A percentile compares a stretch with the other conserved stretches of the same genome.
These are phyloP conservation scores for Stenurella melanura DNA, from an alignment of 2,888 invertebrate genomes.

Conservation along the genomic window DNA sequence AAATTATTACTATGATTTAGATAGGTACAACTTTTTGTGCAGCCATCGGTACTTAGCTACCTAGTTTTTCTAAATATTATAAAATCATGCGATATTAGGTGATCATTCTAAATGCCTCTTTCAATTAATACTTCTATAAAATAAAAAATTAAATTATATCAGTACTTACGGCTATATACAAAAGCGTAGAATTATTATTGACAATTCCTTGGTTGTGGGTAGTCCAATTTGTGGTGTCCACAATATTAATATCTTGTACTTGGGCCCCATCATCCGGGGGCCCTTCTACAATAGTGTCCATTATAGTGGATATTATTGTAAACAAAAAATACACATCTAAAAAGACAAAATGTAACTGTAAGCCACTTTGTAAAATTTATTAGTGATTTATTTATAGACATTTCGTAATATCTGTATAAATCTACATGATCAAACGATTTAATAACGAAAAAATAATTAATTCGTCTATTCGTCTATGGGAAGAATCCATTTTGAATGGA, in stretches of 20 bases:
- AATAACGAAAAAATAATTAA: conserved; percentile 23
- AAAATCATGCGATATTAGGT: no score
- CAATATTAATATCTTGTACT: conserved; percentile 62
- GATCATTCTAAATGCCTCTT: no score
- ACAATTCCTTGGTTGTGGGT: conserved; percentile 52
- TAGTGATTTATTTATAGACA: conserved; percentile 34
- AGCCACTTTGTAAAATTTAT: not conserved
- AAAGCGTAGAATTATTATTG: conserved; percentile 65
- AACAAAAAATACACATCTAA: conserved; percentile 41
- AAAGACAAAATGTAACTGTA: conserved; percentile 15
- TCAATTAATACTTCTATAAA: not conserved
- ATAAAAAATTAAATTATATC: not conserved
- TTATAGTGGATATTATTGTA: conserved; percentile 49
- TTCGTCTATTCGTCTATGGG: conserved; percentile 30
- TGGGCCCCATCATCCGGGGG: conserved; percentile 61
- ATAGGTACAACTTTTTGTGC: no score
- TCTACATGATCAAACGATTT: conserved; percentile 11
- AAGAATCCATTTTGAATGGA: conserved; percentile 55
- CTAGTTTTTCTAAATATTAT: no score
- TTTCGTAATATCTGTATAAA: conserved; percentile 38
- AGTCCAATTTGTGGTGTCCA: conserved; percentile 61
- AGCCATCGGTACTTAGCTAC: no score
- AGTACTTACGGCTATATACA: conserved; percentile 70
- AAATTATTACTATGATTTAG: no score
- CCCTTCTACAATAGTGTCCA: conserved; percentile 66